Base-by-base conservation (phyloP, 1,140 invertebrate genomes). In the Pachyrhynchus sulphureomaculatus region DNA sequence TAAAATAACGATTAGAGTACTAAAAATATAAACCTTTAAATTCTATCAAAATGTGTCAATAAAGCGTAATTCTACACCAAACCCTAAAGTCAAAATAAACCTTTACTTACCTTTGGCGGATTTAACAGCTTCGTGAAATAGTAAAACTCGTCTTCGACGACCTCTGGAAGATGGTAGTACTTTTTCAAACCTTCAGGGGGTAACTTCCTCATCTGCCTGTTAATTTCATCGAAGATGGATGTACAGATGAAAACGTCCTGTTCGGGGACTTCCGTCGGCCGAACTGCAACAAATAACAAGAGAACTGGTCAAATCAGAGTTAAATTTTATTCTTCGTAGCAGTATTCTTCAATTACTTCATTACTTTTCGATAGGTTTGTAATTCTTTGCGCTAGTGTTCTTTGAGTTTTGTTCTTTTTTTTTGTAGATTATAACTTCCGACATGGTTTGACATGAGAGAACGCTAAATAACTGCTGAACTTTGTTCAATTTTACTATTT, bases 221-320 rank as follows among this genome's bases (percentile, higher is more conserved):
- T 92, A 13, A 87, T 83, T 77, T 98, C 95, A 72, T 96, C 91
- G 72, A 97, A 98, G 49, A 92, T 83, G 0, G 89, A 93, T 77
- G 98, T 95, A 76, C 95, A 98, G 15, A 99, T 87, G 74, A 86
- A 99, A 4, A 98, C 84, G 79, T 99, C 95, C 49, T 84, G 83
- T 77, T 99, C 97, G 1, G 88, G 79, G 64, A 98, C 90, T 83
- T 99, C 96, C 0, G 96, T 99, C 20, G 90, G 89, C 12, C 97
- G 89, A 79, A 86, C 93, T 96, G 70, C 52, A 67, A 70, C 2
- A 18, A 12, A 6, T 32, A 5, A 6, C 29, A 32, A 5, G 29
- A 32, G 12, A 32, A 5, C 29, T 32, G 29, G 29, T 32, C 29
- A 12, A 32, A 32, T 32, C 29, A 32, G 5, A 32, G 12, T 32